phyloP scores from a whole-genome alignment of 2,797 vertebrate species.

The Fringilla coelebs region DNA sequence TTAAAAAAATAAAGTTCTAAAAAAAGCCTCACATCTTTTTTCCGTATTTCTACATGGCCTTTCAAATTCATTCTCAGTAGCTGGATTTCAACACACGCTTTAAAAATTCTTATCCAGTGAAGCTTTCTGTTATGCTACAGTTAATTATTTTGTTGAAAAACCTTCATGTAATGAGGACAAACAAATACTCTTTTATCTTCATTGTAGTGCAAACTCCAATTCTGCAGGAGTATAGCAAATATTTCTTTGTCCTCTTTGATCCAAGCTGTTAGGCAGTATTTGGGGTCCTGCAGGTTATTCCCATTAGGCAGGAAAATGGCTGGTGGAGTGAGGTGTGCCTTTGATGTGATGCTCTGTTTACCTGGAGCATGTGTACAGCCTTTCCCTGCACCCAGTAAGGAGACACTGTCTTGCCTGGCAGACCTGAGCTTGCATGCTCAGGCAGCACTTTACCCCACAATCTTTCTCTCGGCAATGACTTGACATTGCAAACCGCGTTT shows the following conservation, averaged over 20 bases:
- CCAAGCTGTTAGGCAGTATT: slow-evolving; percentile 34
- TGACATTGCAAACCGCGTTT: not conserved
- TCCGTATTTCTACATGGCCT: not conserved
- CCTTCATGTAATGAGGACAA: slow-evolving; percentile 24
- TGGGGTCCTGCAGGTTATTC: slow-evolving; percentile 38
- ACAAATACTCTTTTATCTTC: slow-evolving; percentile 45
- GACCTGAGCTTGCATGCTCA: not conserved
- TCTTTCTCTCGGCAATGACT: not conserved
- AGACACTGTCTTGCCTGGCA: not conserved
- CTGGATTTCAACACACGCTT: slow-evolving; percentile 11
- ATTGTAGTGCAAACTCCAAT: not conserved
- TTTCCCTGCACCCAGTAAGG: accelerated
- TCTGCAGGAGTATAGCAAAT: slow-evolving; percentile 1
- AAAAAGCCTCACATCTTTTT: not conserved
- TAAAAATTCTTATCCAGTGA: not conserved
- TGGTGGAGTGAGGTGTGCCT: not conserved
- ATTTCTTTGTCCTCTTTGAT: slow-evolving; percentile 34
- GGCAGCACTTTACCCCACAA: not conserved
- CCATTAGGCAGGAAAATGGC: slow-evolving; percentile 10
- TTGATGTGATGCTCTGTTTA: not conserved
- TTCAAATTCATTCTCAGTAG: slow-evolving; percentile 45
- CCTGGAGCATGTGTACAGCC: accelerated
- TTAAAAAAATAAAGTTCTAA: slow-evolving; percentile 25
- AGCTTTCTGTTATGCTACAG: slow-evolving; percentile 20
- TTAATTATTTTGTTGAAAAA: slow-evolving; percentile 60